Percentiles rank a stretch among this genome's conserved stretches.
phyloP scores from a whole-genome alignment of 2,113 vertebrate species.

The Hippocampus comes region DNA sequence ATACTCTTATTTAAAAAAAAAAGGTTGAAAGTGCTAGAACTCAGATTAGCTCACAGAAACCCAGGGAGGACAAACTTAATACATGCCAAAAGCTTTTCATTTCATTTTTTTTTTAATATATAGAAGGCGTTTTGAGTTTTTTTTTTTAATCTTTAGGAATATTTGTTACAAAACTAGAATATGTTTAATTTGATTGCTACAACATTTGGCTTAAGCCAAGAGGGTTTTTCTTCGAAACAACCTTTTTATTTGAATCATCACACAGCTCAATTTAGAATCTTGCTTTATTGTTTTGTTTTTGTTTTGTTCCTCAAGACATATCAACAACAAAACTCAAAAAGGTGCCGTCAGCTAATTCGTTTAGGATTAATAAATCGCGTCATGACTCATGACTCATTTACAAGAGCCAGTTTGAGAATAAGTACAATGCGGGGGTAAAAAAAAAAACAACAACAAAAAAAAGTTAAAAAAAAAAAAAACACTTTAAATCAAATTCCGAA shows the following conservation, averaged over 20 bases:
- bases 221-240: slow-evolving; percentile 31
- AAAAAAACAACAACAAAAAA: neutral
- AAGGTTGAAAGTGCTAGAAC: slow-evolving; percentile 84
- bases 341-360: slow-evolving; percentile 44
- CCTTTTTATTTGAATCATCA: slow-evolving; percentile 18
- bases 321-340: slow-evolving; percentile 43
- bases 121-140: neutral
- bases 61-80: slow-evolving; percentile 77
- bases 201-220: slow-evolving; percentile 46
- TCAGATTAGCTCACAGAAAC: slow-evolving; percentile 81
- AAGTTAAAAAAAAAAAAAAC: neutral
- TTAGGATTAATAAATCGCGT: slow-evolving; percentile 37
- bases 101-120: slow-evolving; percentile 8
- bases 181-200: slow-evolving; percentile 60
- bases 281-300: slow-evolving; percentile 4
- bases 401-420: slow-evolving; percentile 12
- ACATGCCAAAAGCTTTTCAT: slow-evolving; percentile 60
- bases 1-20: slow-evolving; percentile 72
- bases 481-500: slow-evolving; percentile 20
- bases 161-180: slow-evolving; percentile 47
- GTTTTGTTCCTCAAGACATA: slow-evolving; percentile 11
- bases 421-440: slow-evolving; percentile 18
- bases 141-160: slow-evolving; percentile 27
- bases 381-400: slow-evolving; percentile 1
- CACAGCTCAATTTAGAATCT: slow-evolving; percentile 38